A percentile compares a stretch with the other conserved stretches of the same genome.
Evolutionary conservation across 2,888 invertebrate species (phyloP).

Genomic region (Drosophila rubida): DNA sequence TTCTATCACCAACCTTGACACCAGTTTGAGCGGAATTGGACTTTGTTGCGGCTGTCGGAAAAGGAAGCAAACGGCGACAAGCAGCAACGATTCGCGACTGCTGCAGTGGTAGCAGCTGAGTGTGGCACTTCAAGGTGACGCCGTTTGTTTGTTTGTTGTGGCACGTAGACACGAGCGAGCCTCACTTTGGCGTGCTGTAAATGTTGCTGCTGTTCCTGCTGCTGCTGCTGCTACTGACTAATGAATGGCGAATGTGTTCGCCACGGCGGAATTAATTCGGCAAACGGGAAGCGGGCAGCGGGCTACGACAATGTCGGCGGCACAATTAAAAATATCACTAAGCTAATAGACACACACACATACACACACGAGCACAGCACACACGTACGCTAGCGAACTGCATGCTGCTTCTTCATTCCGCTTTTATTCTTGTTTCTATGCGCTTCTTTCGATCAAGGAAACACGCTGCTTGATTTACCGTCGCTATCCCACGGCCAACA

Average conservation of each 20-base stretch:
- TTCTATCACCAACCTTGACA: conserved; percentile 47
- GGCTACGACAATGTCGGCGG: conserved; percentile 16
- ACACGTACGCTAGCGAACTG: conserved; percentile 27
- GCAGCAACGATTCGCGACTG: conserved; percentile 55
- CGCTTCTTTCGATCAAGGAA: conserved; percentile 13
- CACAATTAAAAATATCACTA: conserved; percentile 75
- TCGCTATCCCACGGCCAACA: conserved; percentile 8
- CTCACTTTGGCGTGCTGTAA: conserved; percentile 41
- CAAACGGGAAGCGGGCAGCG: conserved; percentile 35
- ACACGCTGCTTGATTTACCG: background rate
- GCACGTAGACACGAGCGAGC: conserved; percentile 43
- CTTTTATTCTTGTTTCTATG: conserved; percentile 29
- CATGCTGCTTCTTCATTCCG: conserved; percentile 45
- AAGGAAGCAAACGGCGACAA: conserved; percentile 20
- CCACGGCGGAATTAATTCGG: conserved; percentile 58
- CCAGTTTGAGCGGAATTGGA: conserved; percentile 22
- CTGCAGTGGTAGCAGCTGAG: conserved; percentile 13
- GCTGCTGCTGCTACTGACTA: conserved; percentile 26
- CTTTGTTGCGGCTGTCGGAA: conserved; percentile 19
- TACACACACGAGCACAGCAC: conserved; percentile 26
- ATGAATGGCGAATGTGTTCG: conserved; percentile 41
- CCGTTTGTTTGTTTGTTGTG: conserved; percentile 37
- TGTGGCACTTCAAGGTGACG: conserved; percentile 60
- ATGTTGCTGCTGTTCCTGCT: conserved; percentile 14
- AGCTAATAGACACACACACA: conserved; percentile 61